phyloP scores from a whole-genome alignment of 2,797 vertebrate genomes.

The Mormyrus hasselquistii region DNA sequence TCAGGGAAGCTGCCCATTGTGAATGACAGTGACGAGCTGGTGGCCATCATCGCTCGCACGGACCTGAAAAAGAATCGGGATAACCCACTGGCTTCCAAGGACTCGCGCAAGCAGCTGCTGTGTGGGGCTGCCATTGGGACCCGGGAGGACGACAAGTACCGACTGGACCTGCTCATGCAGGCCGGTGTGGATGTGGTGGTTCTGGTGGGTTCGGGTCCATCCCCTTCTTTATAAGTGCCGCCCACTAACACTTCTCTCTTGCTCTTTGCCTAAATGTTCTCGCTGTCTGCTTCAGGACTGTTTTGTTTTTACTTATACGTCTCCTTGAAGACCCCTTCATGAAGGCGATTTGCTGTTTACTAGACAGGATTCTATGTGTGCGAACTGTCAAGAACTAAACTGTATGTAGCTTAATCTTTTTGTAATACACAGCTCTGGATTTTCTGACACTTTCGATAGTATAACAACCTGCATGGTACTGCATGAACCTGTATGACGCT shows the following conservation, averaged over 20 bases:
- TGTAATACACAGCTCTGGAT: neutral
- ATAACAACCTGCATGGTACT: neutral
- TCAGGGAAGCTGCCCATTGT: constrained; percentile 87
- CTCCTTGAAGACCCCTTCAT: neutral
- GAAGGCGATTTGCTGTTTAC: neutral
- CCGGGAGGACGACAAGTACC: constrained; percentile 83
- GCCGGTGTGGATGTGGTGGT: constrained; percentile 82
- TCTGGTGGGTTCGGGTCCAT: constrained; percentile 59
- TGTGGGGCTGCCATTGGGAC: constrained; percentile 84
- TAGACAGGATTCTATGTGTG: neutral
- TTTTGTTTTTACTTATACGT: neutral
- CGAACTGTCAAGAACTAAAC: neutral
- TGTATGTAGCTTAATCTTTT: neutral
- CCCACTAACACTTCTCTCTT: neutral
- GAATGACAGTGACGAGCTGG: constrained; percentile 79
- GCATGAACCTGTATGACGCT: neutral
- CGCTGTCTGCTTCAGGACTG: neutral
- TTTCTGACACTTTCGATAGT: neutral
- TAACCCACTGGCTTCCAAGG: constrained; percentile 86
- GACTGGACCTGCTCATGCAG: constrained; percentile 80
- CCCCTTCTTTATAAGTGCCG: neutral
- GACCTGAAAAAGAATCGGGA: constrained; percentile 90
- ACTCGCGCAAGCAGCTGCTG: constrained; percentile 81
- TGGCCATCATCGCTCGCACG: constrained; percentile 84
- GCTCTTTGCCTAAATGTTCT: neutral